phyloP scores from a whole-genome alignment of 2,113 vertebrate species.

The Redunca redunca region DNA sequence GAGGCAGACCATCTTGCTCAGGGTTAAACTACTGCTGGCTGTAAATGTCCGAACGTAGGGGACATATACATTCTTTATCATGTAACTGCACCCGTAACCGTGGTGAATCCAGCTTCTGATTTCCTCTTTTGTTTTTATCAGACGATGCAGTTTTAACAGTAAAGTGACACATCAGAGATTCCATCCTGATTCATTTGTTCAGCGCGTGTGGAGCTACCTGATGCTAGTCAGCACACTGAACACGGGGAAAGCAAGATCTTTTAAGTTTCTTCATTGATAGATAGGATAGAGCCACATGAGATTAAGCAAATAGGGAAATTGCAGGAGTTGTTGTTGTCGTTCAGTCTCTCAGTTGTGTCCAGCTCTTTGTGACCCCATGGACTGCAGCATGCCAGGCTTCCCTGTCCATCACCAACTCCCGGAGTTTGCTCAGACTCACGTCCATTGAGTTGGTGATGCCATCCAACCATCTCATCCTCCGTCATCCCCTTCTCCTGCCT shows the following conservation, averaged over 20 bases:
- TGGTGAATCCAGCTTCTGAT: background rate
- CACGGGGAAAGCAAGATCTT: background rate
- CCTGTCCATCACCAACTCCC: background rate
- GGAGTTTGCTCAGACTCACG: background rate
- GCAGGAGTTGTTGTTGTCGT: background rate
- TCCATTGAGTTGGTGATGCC: background rate
- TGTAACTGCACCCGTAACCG: background rate
- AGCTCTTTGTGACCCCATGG: background rate
- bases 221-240: background rate
- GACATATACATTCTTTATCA: background rate
- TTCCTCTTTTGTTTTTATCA: background rate
- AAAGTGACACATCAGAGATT: background rate
- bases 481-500: background rate
- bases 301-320: background rate
- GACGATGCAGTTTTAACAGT: background rate
- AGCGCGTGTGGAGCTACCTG: background rate
- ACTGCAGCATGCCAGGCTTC: background rate
- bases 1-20: background rate
- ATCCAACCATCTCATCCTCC: rapidly evolving
- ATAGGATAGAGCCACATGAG: background rate
- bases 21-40: background rate
- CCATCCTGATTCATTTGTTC: background rate
- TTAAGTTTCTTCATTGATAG: background rate
- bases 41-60: background rate
- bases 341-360: background rate